Conservation (phyloP, 2,888 invertebrate genomes). For the Rhyacophila evoluta region DNA sequence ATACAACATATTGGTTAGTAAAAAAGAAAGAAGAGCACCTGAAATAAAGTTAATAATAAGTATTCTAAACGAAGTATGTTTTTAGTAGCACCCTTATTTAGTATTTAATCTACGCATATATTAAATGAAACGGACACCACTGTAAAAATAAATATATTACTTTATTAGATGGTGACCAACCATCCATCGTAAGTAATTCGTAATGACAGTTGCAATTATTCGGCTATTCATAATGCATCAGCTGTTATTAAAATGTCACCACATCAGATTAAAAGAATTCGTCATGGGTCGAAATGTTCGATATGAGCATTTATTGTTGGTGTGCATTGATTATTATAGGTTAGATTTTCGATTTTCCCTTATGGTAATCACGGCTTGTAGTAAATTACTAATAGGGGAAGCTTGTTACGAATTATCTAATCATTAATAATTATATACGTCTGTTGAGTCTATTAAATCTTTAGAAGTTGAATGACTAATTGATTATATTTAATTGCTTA, state of each 20-base stretch:
- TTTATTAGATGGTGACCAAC: not conserved
- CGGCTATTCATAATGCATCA: constrained; percentile 9
- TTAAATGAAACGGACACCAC: too few species aligned
- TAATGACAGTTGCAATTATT: not conserved
- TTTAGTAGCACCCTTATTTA: too few species aligned
- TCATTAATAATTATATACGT: too few species aligned
- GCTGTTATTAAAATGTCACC: not conserved
- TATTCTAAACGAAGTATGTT: too few species aligned
- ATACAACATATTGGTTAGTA: too few species aligned
- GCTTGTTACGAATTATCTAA: not conserved
- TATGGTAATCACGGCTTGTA: not conserved
- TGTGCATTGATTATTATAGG: not conserved
- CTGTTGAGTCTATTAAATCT: too few species aligned
- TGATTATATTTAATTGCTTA: too few species aligned
- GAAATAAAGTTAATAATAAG: too few species aligned
- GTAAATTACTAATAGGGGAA: not conserved
- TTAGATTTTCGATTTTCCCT: not conserved
- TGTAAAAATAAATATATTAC: too few species aligned
- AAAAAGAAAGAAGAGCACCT: too few species aligned
- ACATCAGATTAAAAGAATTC: not conserved
- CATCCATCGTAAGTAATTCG: not conserved
- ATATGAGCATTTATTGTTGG: not conserved
- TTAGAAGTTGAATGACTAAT: too few species aligned
- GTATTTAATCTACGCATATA: too few species aligned
- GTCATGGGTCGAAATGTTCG: not conserved